Evolutionary conservation across 1,140 invertebrate species (phyloP).

Genomic region (Lepidotrigona ventralis): DNA sequence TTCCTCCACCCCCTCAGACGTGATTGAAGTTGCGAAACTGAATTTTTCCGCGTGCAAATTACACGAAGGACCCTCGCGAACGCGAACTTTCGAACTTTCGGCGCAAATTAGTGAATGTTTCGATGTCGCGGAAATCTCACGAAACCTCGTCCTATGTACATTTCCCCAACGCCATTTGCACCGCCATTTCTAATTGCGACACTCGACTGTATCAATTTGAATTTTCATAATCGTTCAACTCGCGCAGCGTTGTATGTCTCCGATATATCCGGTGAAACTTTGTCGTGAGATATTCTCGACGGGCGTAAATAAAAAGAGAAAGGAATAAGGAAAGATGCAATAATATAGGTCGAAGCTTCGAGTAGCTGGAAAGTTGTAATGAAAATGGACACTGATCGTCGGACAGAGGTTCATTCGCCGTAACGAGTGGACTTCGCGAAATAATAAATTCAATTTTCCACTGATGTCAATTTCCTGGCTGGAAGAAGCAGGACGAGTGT

Average conservation of each 20-base stretch:
- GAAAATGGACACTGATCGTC: too few relatives aligned
- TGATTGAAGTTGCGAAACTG: neutral
- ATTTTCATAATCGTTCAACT: neutral
- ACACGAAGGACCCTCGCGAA: neutral
- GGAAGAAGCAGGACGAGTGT: neutral
- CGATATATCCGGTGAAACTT: too few relatives aligned
- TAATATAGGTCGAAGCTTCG: neutral
- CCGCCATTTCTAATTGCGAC: neutral
- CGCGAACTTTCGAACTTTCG: conserved; percentile 37
- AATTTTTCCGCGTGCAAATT: neutral
- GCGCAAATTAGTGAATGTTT: conserved; percentile 44
- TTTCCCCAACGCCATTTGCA: neutral
- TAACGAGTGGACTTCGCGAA: neutral
- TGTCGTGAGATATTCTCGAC: too few relatives aligned
- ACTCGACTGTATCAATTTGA: neutral
- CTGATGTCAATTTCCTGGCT: neutral
- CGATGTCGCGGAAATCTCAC: conserved; percentile 34
- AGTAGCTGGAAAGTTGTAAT: too few relatives aligned
- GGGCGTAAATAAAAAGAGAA: neutral
- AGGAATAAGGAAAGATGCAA: neutral
- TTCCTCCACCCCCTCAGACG: neutral
- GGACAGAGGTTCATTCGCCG: neutral
- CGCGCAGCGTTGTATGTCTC: too few relatives aligned
- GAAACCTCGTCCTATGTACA: neutral
- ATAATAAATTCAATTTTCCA: neutral